Percentiles rank a stretch among this genome's conserved stretches.
Conservation (phyloP, 92 coral and sea anemone species). For the Porites evermanni region DNA sequence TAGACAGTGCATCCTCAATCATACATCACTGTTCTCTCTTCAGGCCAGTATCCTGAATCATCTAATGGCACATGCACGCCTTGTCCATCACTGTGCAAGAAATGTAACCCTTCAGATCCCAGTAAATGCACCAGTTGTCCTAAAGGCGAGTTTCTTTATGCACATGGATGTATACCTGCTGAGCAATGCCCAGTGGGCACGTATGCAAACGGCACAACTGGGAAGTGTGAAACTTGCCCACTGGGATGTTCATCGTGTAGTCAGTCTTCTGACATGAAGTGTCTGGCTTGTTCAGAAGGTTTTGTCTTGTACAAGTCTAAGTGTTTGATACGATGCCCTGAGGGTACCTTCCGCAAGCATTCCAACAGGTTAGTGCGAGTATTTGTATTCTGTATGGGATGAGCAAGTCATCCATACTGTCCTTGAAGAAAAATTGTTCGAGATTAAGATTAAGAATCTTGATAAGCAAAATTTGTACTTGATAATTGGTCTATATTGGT, state of each 20-base stretch:
- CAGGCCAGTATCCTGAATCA: conserved; percentile 77
- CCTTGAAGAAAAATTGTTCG: background rate
- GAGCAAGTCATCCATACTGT: background rate
- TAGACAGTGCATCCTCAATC: too few species aligned
- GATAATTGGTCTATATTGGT: too few species aligned
- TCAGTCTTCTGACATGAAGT: conserved; percentile 61
- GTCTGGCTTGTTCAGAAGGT: conserved; percentile 74
- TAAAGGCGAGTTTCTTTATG: conserved; percentile 62
- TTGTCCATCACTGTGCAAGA: conserved; percentile 69
- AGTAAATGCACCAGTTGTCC: conserved; percentile 76
- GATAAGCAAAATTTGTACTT: background rate
- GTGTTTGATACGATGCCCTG: conserved; percentile 81
- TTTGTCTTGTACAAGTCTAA: conserved; percentile 64
- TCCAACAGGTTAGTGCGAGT: conserved; percentile 23
- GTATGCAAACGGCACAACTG: conserved; percentile 62
- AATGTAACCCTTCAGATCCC: conserved; percentile 80
- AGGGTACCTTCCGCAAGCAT: conserved; percentile 62
- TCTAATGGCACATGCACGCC: conserved; percentile 72
- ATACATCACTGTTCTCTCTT: background rate
- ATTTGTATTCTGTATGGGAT: background rate
- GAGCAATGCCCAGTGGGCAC: conserved; percentile 72
- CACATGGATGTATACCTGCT: conserved; percentile 63
- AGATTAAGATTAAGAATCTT: background rate
- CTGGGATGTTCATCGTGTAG: conserved; percentile 74
- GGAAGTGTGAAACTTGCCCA: conserved; percentile 70